Base-by-base conservation (phyloP, 2,113 vertebrate genomes). In the Damaliscus lunatus region DNA sequence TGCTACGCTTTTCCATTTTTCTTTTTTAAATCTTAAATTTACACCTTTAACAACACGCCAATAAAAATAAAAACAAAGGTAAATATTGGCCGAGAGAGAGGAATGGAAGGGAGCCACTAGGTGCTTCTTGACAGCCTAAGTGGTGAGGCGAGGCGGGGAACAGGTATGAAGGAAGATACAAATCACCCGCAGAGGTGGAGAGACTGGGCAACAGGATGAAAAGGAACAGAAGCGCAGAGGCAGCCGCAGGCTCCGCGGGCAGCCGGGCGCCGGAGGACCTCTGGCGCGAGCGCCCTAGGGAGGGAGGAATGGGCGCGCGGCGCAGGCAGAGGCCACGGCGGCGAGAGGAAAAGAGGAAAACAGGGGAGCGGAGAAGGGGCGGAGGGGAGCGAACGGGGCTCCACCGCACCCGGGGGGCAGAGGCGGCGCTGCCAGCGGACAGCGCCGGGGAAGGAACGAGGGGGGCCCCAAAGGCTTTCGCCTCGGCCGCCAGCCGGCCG, bases 241-340 rank as follows among this genome's bases (percentile, higher is more conserved):
- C 36, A 77, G 95, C 81, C 53, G 92, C 88, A 48, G 78, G 81
- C 82, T 64, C 93, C 29, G 21, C 23, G 21, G 50, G 84, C 43
- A 82, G 46, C 48, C 50, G 27, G 36, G 64, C 31, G 46, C 57
- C 48, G 53, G 14, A 10, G 16, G 50, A 15, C 91, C 81, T 17
- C 46, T 6, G 85, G 78, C 43, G 31, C 60, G 1, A 21, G 36
- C 40, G 10, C 43, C 96, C 48, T 0, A 8, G 40, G n/a, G 82
- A 78, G n/a, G 27, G n/a, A 81, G 90, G 52, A 82, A 94, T 14
- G 57, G 97, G 97, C 91, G 95, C 93, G 85, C 53, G 2, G 93
- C 85, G 52, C 91, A 62, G 90, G 57, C 23, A 59, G 3, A n/a
- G 62, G 25, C 64, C 85, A 12, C n/a, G 4, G 43, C 1, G 59